Conservation (phyloP, 2,113 vertebrate species). For the Potamarius usumacintae region DNA sequence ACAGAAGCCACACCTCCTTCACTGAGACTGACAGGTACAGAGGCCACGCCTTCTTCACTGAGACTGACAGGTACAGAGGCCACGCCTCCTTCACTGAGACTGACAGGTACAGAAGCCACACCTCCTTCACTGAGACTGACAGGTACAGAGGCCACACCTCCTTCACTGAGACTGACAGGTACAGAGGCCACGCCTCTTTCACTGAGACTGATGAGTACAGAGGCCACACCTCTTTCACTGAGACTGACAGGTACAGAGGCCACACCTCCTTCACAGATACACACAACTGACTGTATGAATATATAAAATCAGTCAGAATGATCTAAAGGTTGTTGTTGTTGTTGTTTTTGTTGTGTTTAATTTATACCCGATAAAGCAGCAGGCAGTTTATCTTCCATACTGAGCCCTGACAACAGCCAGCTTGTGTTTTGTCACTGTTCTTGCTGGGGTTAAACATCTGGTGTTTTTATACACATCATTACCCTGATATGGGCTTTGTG, state of each 20-base stretch:
- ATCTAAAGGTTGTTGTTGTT: conserved; percentile 1
- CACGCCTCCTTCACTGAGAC: neutral
- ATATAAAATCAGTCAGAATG: neutral
- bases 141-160: neutral
- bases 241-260: neutral
- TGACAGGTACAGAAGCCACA: neutral
- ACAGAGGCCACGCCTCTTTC: neutral
- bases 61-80: neutral
- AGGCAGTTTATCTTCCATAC: conserved; percentile 29
- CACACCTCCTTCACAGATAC: neutral
- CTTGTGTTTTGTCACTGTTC: conserved; percentile 24
- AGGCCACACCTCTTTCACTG: neutral
- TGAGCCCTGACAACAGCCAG: conserved; percentile 18
- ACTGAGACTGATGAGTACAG: neutral
- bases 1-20: neutral
- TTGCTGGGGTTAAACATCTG: conserved; percentile 46
- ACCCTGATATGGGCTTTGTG: conserved; percentile 18
- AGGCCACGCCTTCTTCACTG: neutral
- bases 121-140: neutral
- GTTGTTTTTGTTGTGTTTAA: conserved; percentile 28
- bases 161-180: neutral
- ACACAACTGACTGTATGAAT: neutral
- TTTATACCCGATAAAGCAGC: conserved; percentile 20
- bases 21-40: neutral
- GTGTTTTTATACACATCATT: conserved; percentile 48